phyloP scores from a whole-genome alignment of 2,888 invertebrate species.

The Lapara coniferarum region DNA sequence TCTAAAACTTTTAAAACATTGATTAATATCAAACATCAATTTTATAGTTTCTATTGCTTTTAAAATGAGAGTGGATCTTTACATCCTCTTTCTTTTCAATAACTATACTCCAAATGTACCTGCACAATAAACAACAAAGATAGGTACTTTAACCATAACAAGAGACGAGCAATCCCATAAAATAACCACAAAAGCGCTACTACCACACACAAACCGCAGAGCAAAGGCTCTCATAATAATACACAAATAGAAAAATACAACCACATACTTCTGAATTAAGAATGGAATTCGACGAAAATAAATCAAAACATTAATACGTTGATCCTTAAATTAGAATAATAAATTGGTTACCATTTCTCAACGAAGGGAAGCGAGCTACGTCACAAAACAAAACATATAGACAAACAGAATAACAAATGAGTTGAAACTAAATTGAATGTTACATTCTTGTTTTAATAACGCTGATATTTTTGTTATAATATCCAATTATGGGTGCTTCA shows the following conservation, averaged over 20 bases:
- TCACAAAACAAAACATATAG: slow-evolving; percentile 51
- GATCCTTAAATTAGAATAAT: slow-evolving; percentile 71
- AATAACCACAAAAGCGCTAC: background rate
- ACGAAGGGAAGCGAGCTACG: slow-evolving; percentile 8
- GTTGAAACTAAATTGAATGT: slow-evolving; percentile 67
- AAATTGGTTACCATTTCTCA: slow-evolving; percentile 62
- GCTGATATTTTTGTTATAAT: slow-evolving; percentile 76
- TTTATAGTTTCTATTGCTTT: too few relatives aligned
- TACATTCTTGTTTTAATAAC: slow-evolving; percentile 65
- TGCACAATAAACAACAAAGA: too few relatives aligned
- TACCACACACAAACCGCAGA: background rate
- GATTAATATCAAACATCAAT: too few relatives aligned
- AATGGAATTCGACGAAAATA: slow-evolving; percentile 43
- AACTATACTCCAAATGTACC: too few relatives aligned
- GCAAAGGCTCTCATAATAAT: background rate
- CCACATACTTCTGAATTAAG: slow-evolving; percentile 36
- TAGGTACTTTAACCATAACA: too few relatives aligned
- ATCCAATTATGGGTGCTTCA: slow-evolving; percentile 75
- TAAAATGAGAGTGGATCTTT: too few relatives aligned
- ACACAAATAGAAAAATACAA: slow-evolving; percentile 21
- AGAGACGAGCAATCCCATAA: too few relatives aligned
- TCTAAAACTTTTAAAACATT: background rate
- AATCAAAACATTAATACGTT: slow-evolving; percentile 64
- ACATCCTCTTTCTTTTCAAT: too few relatives aligned
- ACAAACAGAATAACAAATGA: slow-evolving; percentile 73